Conservation (phyloP, 2,888 invertebrate species). For the Sturmia bella region DNA sequence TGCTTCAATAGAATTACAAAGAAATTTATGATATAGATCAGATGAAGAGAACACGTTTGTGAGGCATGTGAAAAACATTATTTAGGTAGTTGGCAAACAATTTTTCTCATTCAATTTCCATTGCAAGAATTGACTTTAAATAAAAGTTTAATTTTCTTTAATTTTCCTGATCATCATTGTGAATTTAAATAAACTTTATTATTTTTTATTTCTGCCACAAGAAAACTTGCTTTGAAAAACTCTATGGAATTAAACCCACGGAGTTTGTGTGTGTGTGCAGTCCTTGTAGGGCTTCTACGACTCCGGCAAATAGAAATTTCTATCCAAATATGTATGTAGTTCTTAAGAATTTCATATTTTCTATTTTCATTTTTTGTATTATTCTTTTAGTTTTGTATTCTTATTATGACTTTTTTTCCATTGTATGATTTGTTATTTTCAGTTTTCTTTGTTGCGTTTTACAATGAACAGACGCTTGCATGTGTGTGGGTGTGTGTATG, state of each 20-base stretch:
- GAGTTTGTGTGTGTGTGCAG: not conserved
- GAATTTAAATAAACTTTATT: no score
- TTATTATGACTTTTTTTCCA: conserved; percentile 24
- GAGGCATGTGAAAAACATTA: no score
- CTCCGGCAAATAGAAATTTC: conserved; percentile 38
- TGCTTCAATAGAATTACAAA: no score
- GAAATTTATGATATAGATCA: no score
- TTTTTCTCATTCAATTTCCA: no score
- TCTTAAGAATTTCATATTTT: conserved; percentile 36
- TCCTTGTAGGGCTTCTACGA: not conserved
- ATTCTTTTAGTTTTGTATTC: conserved; percentile 16
- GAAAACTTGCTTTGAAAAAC: no score
- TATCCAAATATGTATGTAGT: conserved; percentile 34
- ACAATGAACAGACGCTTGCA: not conserved
- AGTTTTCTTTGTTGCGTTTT: conserved; percentile 44
- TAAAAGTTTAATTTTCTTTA: no score
- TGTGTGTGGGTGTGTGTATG: not conserved
- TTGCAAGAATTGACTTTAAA: no score
- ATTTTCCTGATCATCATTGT: no score
- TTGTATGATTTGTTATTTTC: conserved; percentile 55
- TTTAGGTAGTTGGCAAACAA: no score
- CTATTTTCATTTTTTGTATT: not conserved
- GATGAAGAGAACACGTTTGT: no score
- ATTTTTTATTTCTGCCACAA: no score
- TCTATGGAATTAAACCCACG: not conserved